Base-by-base conservation (phyloP, 2,113 vertebrate genomes). In the human region DNA sequence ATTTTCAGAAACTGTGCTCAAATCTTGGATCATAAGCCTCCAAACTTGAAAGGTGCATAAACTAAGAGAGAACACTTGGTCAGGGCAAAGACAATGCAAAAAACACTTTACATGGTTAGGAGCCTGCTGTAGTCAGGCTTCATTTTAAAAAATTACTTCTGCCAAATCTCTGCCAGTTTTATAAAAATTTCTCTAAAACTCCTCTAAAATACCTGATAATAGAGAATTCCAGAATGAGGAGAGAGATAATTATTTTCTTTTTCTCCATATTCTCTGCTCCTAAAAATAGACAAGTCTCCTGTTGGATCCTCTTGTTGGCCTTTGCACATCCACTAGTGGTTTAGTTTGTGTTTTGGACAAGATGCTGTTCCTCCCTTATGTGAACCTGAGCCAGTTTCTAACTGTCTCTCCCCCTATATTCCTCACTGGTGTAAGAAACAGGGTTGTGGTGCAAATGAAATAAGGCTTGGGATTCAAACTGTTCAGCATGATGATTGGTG, bases 271-370 rank as follows among this genome's bases (percentile, higher is more conserved):
- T n/a, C 10, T 52, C 68, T 50, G 32, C 17, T 32, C 52, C 32
- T 12, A 25, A 40, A 50, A 7, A 13, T 18, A 23, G 13, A 59
- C 22, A 30, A 30, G 25, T 10, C 2, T 64, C 78, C 35, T 81
- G 6, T 6, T 8, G 27, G 38, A 30, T 14, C 68, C 10, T 17
- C 32, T 6, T 13, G 30, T 35, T 23, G 22, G 84, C n/a, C 30
- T 70, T 66, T 38, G 9, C 59, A 30, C 11, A 30, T 70, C n/a
- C 32, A 50, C 16, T 8, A 48, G 5, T 13, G 11, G 32, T 12
- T 38, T 6, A 27, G 2, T 5, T 9, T 0, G 23, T 43, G 45
- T 32, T 32, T 11, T 27, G 11, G 17, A 35, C 43, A 10, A 1
- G 35, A 55, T 59, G 17, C 75, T 30, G 43, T 14, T 5, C 30